Evolutionary conservation across 2,888 invertebrate species (phyloP), one percentile per base, ranked within the genome.

Genomic region (Drosophila macrospina): DNA sequence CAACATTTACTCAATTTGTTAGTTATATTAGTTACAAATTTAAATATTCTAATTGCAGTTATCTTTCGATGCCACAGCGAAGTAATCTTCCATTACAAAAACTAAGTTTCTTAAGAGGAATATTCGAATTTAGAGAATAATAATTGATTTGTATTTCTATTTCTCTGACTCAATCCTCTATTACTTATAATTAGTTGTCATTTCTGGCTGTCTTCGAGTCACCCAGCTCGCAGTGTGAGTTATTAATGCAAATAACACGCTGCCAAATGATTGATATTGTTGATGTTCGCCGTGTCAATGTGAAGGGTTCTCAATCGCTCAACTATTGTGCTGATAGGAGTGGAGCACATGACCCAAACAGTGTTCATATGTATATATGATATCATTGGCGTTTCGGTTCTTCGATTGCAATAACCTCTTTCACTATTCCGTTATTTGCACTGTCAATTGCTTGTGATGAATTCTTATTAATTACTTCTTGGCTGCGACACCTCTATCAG

Each of bases 391-490:
- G 59, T 61, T 80, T 69, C 4, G 50, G 32, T 73, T 78, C 51
- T 24, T 54, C 64, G 60, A 73, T 76, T 83, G 80, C 69, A 61
- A 66, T 63, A 57, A 39, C 50, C 56, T 57, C 48, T 52, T 57
- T 11, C 55, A 37, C 28, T 30, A 28, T 45, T 42, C 48, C 6
- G 36, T 13, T 70, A 61, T 74, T 75, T 62, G 54, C 64, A 62
- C 61, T 66, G 75, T 60, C 55, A 56, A 64, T 45, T 45, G 65
- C 20, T 54, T 59, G 63, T 83, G 86, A 82, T 74, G 81, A 78
- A 78, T 86, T 78, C 81, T 67, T 71, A 76, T 77, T 73, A 79
- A 82, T 81, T 85, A 67, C 62, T 39, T 28, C 62, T 34, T 34
- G 55, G 55, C 37, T 36, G 34, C 34, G 64, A 48, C 51, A 59